Conservation (phyloP, 2,797 vertebrate genomes). For the Pangasius krempfi region DNA sequence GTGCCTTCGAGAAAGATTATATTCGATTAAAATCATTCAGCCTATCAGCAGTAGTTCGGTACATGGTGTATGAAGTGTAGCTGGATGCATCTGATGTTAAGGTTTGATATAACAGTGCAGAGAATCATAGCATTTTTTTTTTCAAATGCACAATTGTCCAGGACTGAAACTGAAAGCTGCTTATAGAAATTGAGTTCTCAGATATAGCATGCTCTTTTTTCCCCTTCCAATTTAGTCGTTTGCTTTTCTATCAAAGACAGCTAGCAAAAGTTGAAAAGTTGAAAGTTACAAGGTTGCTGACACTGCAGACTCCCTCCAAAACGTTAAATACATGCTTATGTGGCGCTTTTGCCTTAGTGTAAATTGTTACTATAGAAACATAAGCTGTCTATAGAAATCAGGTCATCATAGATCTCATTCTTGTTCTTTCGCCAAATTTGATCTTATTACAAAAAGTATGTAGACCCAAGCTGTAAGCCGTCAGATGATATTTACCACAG, state of each 20-base stretch:
- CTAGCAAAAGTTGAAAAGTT: neutral
- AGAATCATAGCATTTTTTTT: neutral
- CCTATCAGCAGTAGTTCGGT: neutral
- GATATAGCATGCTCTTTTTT: neutral
- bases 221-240: neutral
- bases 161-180: neutral
- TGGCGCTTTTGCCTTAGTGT: neutral
- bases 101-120: neutral
- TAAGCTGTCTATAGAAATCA: neutral
- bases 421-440: neutral
- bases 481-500: neutral
- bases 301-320: neutral
- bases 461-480: neutral
- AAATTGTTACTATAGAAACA: neutral
- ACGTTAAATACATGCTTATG: neutral
- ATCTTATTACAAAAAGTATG: neutral
- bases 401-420: neutral
- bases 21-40: slow-evolving; percentile 40
- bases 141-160: neutral
- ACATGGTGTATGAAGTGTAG: neutral
- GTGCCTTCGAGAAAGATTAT: slow-evolving; percentile 19
- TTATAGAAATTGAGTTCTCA: neutral
- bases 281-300: neutral
- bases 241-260: neutral
- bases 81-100: slow-evolving; percentile 4